These are phyloP conservation scores for Alloplasta piceator DNA, from an alignment of 2,888 invertebrate species.

Conservation along the genomic window DNA sequence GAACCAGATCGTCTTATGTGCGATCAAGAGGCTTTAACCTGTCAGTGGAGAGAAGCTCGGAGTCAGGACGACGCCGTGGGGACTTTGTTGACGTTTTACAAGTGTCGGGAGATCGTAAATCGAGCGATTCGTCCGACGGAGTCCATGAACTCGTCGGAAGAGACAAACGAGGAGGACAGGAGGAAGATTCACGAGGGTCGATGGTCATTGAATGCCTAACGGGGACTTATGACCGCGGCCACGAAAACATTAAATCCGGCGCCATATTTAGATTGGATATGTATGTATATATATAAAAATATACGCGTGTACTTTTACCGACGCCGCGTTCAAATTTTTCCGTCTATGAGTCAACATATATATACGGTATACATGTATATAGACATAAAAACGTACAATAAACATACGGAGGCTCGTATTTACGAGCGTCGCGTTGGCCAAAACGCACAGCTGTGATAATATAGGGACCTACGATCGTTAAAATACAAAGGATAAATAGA, in stretches of 20 bases:
- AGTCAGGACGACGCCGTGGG: slow-evolving; percentile 34
- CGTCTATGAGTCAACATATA: neutral
- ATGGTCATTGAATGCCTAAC: slow-evolving; percentile 39
- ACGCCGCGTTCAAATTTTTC: slow-evolving; percentile 3
- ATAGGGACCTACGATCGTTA: slow-evolving; percentile 38
- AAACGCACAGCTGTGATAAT: slow-evolving; percentile 64
- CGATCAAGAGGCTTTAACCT: slow-evolving; percentile 62
- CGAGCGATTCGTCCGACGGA: slow-evolving; percentile 60
- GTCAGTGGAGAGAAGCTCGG: slow-evolving; percentile 64
- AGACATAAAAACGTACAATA: neutral
- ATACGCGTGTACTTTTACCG: neutral
- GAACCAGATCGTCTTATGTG: slow-evolving; percentile 65
- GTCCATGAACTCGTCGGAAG: slow-evolving; percentile 73
- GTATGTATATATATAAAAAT: slow-evolving; percentile 3
- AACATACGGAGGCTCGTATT: slow-evolving; percentile 16
- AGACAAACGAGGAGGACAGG: slow-evolving; percentile 69
- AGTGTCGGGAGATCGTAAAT: slow-evolving; percentile 37
- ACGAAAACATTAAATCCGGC: neutral
- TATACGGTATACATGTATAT: slow-evolving; percentile 10
- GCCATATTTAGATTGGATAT: neutral
- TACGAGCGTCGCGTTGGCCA: slow-evolving; percentile 34
- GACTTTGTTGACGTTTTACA: slow-evolving; percentile 13
- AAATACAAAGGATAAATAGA: no score
- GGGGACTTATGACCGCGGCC: slow-evolving; percentile 33
- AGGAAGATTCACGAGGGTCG: slow-evolving; percentile 41